Evolutionary conservation across 2,113 vertebrate species (phyloP), one percentile per base, ranked within the genome.

Genomic region (Cebidichthys violaceus): DNA sequence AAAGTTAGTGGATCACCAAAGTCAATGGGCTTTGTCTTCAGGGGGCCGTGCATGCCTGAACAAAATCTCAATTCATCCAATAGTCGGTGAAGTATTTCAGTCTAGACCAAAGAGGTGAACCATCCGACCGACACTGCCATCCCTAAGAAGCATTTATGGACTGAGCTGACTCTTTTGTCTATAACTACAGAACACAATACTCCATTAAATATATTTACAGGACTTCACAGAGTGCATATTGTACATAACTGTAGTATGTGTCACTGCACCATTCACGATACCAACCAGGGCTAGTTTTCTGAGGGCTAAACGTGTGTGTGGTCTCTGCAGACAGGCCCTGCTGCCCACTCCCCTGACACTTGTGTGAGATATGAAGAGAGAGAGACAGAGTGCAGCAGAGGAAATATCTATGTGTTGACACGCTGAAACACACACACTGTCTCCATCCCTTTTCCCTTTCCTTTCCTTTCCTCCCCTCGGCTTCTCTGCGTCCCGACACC

Each of bases 291-390:
- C 77, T 31, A 59, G 75, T 77, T 77, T 79, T 80, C 71, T 84
- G 70, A 84, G 74, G 57, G 82, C 70, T 83, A 75, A 86, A 79
- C 10, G 59, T 86, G 83, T 77, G 76, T 89, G 89, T 87, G 87
- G 88, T 90, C 89, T 82, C 83, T 81, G 59, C 79, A 73, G 86
- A 81, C 79, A 83, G 77, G 70, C 69, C 86, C 83, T 62, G 68
- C 86, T 83, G 74, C 89, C 87, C 88, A 90, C 90, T 89, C 91
- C 83, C 76, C 83, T 54, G 79, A 87, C 91, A 90, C 89, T 75
- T 18, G 69, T 78, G 86, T 92, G 92, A 91, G 90, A 93, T 89
- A 88, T 92, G 86, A 88, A 86, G 84, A 84, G 83, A 84, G 83
- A 88, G 83, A 88, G 83, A 90, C 90, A 76, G 85, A 80, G 80